Percentiles rank a stretch among this genome's conserved stretches.
Evolutionary conservation across 2,113 vertebrate species (phyloP).

Genomic region (Dasyprocta punctata): DNA sequence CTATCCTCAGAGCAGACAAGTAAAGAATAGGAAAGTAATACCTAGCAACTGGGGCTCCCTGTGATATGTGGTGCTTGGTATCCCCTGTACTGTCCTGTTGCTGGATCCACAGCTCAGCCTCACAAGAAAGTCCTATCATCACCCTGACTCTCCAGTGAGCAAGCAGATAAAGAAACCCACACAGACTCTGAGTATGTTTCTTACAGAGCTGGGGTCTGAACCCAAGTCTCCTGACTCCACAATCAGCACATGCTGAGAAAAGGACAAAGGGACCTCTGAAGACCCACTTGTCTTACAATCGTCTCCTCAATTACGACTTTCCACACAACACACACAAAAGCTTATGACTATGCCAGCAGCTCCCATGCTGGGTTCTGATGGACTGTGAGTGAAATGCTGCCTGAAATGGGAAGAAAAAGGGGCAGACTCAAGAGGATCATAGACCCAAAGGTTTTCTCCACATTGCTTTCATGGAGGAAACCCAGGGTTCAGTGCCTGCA

Average conservation of each 20-base stretch:
- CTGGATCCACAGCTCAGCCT: background rate
- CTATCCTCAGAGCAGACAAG: background rate
- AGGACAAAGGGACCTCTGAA: background rate
- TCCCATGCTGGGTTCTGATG: background rate
- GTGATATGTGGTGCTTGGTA: background rate
- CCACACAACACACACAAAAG: background rate
- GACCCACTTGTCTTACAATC: rapidly evolving
- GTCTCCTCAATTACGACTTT: background rate
- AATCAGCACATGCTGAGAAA: background rate
- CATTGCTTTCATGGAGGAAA: background rate
- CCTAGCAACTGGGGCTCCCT: background rate
- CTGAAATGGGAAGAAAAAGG: no score
- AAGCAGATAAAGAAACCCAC: background rate
- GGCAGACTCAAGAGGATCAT: background rate
- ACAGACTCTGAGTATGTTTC: background rate
- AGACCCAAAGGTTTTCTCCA: background rate
- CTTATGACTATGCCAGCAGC: rapidly evolving
- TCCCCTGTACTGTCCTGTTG: background rate
- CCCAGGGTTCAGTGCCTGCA: background rate
- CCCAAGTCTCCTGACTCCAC: background rate
- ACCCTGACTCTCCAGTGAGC: background rate
- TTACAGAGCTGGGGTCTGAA: background rate
- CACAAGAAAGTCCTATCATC: background rate
- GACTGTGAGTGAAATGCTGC: background rate
- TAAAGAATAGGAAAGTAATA: background rate